Evolutionary conservation across 2,888 invertebrate genomes (phyloP).

Genomic region (Drosophila histrio): DNA sequence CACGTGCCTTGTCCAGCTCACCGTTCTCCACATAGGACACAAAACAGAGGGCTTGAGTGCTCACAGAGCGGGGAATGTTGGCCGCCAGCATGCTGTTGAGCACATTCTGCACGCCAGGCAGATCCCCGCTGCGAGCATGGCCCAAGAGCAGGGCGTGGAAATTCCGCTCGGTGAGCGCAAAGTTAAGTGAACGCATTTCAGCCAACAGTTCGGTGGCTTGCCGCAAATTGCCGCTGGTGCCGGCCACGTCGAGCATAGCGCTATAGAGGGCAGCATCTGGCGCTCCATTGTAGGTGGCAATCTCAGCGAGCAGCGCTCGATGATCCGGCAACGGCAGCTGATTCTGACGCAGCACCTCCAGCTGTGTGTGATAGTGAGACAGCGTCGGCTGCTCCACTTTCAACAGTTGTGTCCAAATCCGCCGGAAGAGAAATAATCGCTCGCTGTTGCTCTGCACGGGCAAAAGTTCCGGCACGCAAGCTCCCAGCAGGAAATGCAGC

Average conservation of each 20-base stretch:
- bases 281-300: constrained; percentile 82
- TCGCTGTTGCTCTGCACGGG: constrained; percentile 85
- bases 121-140: constrained; percentile 84
- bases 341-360: constrained; percentile 87
- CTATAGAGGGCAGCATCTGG: constrained; percentile 85
- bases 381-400: constrained; percentile 70
- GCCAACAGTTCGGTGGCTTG: constrained; percentile 86
- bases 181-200: constrained; percentile 86
- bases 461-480: constrained; percentile 84
- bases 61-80: constrained; percentile 84
- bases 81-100: constrained; percentile 86
- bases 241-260: constrained; percentile 86
- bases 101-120: constrained; percentile 85
- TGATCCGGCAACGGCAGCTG: constrained; percentile 83
- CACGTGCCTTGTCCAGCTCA: constrained; percentile 74
- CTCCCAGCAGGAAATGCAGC: constrained; percentile 84
- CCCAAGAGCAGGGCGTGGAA: constrained; percentile 87
- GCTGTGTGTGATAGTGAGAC: constrained; percentile 85
- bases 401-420: constrained; percentile 86
- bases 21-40: constrained; percentile 85
- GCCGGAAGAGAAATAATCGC: constrained; percentile 85
- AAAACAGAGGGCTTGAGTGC: constrained; percentile 85
- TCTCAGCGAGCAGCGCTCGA: constrained; percentile 68
- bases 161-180: constrained; percentile 86
- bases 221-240: constrained; percentile 86